A percentile compares a stretch with the other conserved stretches of the same genome.
phyloP scores from a whole-genome alignment of 1,140 invertebrate species.

The Heliconius hewitsoni region DNA sequence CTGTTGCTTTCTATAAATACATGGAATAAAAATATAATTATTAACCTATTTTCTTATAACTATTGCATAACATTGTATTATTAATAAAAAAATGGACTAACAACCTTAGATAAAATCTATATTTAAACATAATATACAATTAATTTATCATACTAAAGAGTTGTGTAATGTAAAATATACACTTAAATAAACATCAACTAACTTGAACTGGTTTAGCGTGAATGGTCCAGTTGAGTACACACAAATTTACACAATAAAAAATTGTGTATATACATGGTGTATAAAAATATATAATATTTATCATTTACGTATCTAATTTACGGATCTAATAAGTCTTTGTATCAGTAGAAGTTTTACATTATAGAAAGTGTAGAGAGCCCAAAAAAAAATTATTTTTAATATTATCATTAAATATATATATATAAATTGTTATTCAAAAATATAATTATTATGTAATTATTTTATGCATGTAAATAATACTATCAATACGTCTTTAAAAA shows the following conservation, averaged over 20 bases:
- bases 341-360: no score
- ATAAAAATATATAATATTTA: neutral
- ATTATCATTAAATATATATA: no score
- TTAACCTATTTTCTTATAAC: neutral
- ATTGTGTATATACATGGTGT: neutral
- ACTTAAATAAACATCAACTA: neutral
- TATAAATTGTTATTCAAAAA: no score
- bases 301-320: neutral
- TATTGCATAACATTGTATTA: neutral
- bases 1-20: neutral
- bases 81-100: neutral
- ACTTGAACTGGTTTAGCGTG: constrained; percentile 16
- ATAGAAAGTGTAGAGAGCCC: no score
- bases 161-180: neutral
- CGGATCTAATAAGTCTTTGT: no score
- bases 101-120: neutral
- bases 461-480: no score
- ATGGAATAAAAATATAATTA: neutral
- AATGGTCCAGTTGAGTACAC: constrained; percentile 24
- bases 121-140: neutral
- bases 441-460: no score
- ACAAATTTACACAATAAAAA: neutral
- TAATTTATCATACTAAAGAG: neutral
- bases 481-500: no score
- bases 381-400: no score